Evolutionary conservation across 2,113 vertebrate genomes (phyloP).

Genomic region (Riparia riparia): DNA sequence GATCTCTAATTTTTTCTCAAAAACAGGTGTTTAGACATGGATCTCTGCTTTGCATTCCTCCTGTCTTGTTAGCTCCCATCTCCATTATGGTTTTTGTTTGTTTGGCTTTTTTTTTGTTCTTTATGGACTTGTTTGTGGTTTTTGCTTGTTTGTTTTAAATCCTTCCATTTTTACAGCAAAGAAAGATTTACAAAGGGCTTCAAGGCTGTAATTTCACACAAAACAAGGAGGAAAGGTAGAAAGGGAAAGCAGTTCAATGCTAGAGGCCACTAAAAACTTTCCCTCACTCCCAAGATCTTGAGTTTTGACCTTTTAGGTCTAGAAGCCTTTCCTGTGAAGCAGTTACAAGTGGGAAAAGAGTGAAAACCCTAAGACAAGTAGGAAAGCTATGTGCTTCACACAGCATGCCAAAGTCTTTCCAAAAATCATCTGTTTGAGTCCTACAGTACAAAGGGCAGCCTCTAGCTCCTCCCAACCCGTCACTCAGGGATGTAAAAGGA

Average conservation of each 20-base stretch:
- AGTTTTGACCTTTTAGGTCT: background rate
- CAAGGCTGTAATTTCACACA: background rate
- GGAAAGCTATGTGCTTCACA: background rate
- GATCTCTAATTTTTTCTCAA: background rate
- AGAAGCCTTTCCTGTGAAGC: background rate
- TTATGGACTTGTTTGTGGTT: background rate
- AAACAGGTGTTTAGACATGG: background rate
- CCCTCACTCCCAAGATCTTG: background rate
- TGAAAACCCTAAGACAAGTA: background rate
- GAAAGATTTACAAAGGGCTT: background rate
- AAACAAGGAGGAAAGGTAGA: background rate
- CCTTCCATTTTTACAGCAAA: background rate
- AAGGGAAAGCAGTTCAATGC: background rate
- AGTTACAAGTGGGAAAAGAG: background rate
- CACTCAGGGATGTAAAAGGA: background rate
- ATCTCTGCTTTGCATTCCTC: background rate
- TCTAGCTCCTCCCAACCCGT: background rate
- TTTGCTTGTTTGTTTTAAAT: background rate
- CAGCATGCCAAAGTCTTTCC: background rate
- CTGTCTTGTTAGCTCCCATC: background rate
- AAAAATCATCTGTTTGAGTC: background rate
- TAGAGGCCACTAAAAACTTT: background rate
- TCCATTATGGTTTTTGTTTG: background rate
- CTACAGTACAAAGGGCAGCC: background rate
- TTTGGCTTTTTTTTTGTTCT: background rate